phyloP scores from a whole-genome alignment of 2,113 vertebrate genomes.

The Astur gentilis region DNA sequence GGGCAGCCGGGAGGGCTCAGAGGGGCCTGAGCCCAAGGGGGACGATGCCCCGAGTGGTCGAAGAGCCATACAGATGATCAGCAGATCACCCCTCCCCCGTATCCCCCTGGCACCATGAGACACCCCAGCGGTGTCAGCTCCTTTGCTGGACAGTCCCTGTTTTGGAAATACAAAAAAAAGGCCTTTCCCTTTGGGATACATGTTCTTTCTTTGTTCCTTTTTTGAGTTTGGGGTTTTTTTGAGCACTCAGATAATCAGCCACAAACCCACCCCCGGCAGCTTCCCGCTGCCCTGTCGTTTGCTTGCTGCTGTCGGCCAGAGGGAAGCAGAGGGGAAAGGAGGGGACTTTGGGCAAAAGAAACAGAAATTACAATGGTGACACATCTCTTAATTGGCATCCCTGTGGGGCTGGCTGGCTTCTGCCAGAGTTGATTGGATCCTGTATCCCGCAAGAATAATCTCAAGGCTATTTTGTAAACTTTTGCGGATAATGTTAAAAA shows the following conservation, averaged over 20 bases:
- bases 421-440: not conserved
- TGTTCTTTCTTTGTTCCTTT: not conserved
- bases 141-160: not conserved
- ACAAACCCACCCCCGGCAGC: not conserved
- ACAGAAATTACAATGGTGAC: not conserved
- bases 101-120: not conserved
- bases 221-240: not conserved
- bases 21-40: accelerated
- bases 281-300: not conserved
- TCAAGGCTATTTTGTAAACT: constrained; percentile 19
- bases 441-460: not conserved
- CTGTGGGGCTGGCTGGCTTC: not conserved
- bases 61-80: constrained; percentile 31
- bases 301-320: not conserved
- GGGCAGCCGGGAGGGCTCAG: not conserved
- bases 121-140: not conserved
- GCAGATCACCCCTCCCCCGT: not conserved
- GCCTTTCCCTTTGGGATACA: not conserved
- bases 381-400: not conserved
- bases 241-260: not conserved
- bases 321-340: not conserved
- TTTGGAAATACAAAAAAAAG: not conserved
- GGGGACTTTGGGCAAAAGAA: not conserved
- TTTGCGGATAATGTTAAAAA: not conserved
- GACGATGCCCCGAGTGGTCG: not conserved